phyloP scores from a whole-genome alignment of 1,140 invertebrate species.

The Bombus difficillimus region DNA sequence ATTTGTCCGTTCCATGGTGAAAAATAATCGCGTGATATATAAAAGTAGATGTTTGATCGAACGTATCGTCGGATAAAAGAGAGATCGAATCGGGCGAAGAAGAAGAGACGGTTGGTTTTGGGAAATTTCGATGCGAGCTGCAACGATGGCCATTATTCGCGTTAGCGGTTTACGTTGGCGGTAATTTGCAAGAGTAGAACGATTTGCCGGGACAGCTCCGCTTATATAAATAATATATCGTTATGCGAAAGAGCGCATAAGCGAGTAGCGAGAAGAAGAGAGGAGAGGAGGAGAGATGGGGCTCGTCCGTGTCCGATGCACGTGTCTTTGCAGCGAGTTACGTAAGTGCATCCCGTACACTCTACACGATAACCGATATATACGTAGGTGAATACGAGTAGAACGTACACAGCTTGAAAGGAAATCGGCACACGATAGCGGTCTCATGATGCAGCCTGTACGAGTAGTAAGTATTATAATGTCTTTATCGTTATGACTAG shows the following conservation, averaged over 20 bases:
- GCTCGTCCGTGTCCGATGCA: slow-evolving; percentile 51
- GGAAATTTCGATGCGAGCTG: slow-evolving; percentile 19
- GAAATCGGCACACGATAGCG: slow-evolving; percentile 41
- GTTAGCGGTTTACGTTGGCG: slow-evolving; percentile 49
- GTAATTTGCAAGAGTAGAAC: slow-evolving; percentile 62
- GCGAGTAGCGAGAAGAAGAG: slow-evolving; percentile 12
- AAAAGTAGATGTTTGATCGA: too few relatives aligned
- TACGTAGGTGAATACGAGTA: neutral
- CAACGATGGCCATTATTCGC: slow-evolving; percentile 47
- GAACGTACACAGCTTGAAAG: neutral
- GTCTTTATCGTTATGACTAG: slow-evolving; percentile 37
- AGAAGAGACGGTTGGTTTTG: neutral
- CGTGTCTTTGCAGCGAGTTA: slow-evolving; percentile 64
- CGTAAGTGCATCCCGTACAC: slow-evolving; percentile 54
- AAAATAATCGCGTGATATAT: too few relatives aligned
- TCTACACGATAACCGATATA: neutral
- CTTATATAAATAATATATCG: slow-evolving; percentile 73
- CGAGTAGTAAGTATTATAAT: slow-evolving; percentile 26
- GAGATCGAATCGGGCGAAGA: too few relatives aligned
- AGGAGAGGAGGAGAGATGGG: neutral
- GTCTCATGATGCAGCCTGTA: neutral
- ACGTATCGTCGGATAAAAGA: too few relatives aligned
- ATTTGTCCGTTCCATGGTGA: neutral
- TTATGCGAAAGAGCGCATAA: slow-evolving; percentile 61
- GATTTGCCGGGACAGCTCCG: slow-evolving; percentile 62